These are phyloP conservation scores for Leistus spinibarbis DNA, from an alignment of 2,888 invertebrate genomes.

Conservation along the genomic window DNA sequence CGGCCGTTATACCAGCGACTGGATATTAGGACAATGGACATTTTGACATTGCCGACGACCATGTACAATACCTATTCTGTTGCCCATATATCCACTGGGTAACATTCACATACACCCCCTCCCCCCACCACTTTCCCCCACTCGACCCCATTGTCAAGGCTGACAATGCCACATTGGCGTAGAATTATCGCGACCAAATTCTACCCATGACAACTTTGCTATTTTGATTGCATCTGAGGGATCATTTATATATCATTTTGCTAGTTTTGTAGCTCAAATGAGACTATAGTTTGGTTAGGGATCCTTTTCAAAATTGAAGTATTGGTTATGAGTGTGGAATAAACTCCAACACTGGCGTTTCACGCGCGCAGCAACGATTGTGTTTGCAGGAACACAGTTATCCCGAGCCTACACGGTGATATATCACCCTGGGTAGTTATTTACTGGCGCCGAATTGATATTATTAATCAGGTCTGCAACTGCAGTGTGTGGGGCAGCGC, in stretches of 20 bases:
- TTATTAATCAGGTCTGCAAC: conserved; percentile 6
- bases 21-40: conserved; percentile 12
- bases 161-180: no score
- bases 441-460: conserved; percentile 16
- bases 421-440: conserved; percentile 10
- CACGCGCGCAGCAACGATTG: background rate
- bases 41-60: conserved; percentile 9
- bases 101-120: background rate
- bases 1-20: background rate
- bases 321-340: no score
- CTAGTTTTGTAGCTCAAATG: no score
- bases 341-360: no score
- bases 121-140: no score
- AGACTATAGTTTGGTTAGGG: no score
- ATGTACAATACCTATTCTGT: background rate
- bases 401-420: background rate
- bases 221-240: no score
- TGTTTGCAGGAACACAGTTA: background rate
- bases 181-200: no score
- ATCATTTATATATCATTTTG: no score
- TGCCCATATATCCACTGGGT: background rate
- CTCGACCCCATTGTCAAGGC: no score
- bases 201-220: no score
- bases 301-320: no score
- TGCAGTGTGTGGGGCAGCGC: background rate